Evolutionary conservation across 1,140 invertebrate genomes (phyloP), one percentile per base, ranked within the genome.

Genomic region (Portunus trituberculatus): DNA sequence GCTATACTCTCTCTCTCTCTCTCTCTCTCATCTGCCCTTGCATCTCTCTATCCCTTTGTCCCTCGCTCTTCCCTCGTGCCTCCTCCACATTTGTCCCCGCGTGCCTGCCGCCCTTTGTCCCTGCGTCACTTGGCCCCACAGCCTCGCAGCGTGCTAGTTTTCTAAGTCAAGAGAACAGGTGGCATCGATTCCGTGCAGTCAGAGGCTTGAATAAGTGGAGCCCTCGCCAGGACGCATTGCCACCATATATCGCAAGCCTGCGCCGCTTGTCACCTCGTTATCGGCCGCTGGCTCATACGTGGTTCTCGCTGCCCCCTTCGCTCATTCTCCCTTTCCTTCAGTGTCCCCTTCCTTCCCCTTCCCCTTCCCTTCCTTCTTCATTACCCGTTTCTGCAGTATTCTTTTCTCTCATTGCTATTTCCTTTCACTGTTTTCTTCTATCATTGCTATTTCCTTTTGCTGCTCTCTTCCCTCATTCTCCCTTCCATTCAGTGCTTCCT

Each of bases 141-240:
- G 52, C 52, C 52, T 20, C 16, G 25, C 67, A 76, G 67, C 67
- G 12, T 76, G 20, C 67, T 76, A 76, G 67, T 76, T 76, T 76
- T 76, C 67, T n/a, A n/a, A 76, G 67, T 76, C 67, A 76, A 76
- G 67, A n/a, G 67, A 76, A n/a, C 67, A 76, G 67, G 67, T n/a
- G 20, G 67, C 67, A 76, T 76, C 67, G 67, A 76, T 76, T 76
- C 67, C 67, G 67, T n/a, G 67, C 67, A 76, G 67, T 25, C 67
- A 25, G 52, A 76, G 67, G 67, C 67, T n/a, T 76, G 67, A 76
- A n/a, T n/a, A 76, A 76, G 67, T 76, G 67, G 67, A 59, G 67
- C 10, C 52, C 20, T 8, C 20, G 16, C 10, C 67, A 76, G 67
- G n/a, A 76, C 67, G 67, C 67, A 76, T 76, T 76, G 67, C 67